Evolutionary conservation across 2,888 invertebrate genomes (phyloP).

Genomic region (Hydrotaea cyrtoneurina): DNA sequence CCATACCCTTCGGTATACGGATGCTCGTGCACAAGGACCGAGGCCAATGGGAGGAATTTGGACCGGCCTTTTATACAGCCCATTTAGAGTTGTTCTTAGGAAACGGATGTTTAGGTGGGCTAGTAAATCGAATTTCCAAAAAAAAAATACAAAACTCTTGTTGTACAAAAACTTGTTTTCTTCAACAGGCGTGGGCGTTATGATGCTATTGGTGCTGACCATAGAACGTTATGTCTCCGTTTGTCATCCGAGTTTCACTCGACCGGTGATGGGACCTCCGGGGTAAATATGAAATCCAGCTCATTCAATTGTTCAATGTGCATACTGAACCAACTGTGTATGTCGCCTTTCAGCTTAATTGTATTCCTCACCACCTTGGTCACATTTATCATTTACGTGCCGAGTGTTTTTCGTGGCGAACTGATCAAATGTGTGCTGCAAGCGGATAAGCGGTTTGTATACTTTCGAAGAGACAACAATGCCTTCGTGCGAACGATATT

Average conservation of each 20-base stretch:
- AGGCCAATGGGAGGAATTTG: constrained; percentile 85
- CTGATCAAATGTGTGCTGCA: constrained; percentile 82
- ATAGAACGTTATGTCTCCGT: constrained; percentile 89
- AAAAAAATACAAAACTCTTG: background rate
- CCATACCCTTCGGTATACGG: constrained; percentile 86
- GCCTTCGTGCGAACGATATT: constrained; percentile 82
- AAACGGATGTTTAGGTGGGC: constrained; percentile 85
- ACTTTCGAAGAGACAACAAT: constrained; percentile 83
- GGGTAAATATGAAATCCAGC: constrained; percentile 77
- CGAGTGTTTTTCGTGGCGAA: constrained; percentile 85
- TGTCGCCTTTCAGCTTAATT: constrained; percentile 77
- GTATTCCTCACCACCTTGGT: constrained; percentile 85
- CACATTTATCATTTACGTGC: constrained; percentile 86
- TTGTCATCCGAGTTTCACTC: constrained; percentile 86
- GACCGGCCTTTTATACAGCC: constrained; percentile 86
- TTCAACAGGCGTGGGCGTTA: constrained; percentile 85
- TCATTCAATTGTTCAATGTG: no score
- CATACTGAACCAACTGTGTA: no score
- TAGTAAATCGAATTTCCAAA: background rate
- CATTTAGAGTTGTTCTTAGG: constrained; percentile 87
- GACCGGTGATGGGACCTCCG: constrained; percentile 85
- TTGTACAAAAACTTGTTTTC: background rate
- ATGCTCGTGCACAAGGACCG: constrained; percentile 85
- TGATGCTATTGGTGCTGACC: constrained; percentile 88
- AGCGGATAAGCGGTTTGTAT: constrained; percentile 82